These are phyloP conservation scores for Ectropis grisescens DNA, from an alignment of 1,140 invertebrate species.

Conservation along the genomic window DNA sequence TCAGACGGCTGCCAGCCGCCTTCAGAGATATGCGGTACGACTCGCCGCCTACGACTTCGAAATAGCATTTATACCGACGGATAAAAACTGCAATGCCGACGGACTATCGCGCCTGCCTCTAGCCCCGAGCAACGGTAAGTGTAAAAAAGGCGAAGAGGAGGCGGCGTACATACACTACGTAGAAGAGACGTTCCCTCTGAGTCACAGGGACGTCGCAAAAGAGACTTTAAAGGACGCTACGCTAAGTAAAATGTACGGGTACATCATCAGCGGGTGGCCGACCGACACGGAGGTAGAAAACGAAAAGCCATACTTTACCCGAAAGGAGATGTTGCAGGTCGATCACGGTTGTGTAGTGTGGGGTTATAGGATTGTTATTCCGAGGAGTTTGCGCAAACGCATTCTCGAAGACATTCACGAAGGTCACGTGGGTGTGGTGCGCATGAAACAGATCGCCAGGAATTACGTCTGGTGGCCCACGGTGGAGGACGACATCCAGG, in stretches of 20 bases:
- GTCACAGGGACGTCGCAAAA: conserved; percentile 6
- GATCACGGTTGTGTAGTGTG: conserved; percentile 11
- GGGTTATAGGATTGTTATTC: conserved; percentile 27
- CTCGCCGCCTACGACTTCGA: conserved; percentile 2
- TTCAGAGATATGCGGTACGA: conserved; percentile 1
- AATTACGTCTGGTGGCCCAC: conserved; percentile 37
- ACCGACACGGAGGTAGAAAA: not conserved
- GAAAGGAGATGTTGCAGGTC: not conserved
- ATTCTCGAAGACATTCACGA: conserved; percentile 31
- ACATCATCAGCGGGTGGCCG: conserved; percentile 18
- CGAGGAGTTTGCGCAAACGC: conserved; percentile 9
- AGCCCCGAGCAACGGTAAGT: not conserved
- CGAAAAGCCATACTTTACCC: conserved; percentile 9
- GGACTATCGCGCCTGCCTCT: not conserved
- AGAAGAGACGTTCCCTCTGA: conserved; percentile 8
- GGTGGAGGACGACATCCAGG: conserved; percentile 10
- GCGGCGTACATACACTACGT: conserved; percentile 5
- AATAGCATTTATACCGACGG: not conserved
- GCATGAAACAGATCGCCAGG: conserved; percentile 30
- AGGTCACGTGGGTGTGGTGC: conserved; percentile 23
- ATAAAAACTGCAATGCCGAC: not conserved
- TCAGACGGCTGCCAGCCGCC: conserved; percentile 2
- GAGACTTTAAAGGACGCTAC: conserved; percentile 10
- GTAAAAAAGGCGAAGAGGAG: not conserved
- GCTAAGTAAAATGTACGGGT: conserved; percentile 14